Base-by-base conservation (phyloP, 2,113 vertebrate genomes). In the Ahaetulla prasina region DNA sequence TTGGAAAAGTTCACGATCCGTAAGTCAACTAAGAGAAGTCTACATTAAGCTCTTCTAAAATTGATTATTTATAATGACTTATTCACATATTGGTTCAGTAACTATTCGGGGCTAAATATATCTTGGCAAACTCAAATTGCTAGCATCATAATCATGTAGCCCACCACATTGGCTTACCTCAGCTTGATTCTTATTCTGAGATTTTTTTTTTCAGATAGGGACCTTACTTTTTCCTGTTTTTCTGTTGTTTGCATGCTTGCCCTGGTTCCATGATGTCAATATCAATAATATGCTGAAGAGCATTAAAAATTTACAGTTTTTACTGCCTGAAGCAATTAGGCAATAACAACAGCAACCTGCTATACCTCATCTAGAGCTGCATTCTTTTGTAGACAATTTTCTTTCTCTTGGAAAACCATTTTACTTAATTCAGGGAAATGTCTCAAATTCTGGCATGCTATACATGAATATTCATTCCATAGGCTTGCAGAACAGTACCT, bases 1-100 rank as follows among this genome's bases (percentile, higher is more conserved):
- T 97, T 94, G 98, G 98, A 94, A 97, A 95, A 97, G 95, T 91
- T 55, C 93, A 95, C 68, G 96, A 97, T 95, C 96, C 94, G 97
- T 99, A 97, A 96, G 98, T 98, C 93, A 93, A 89, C 85, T 85
- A 92, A 93, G 60, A 89, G 45, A 89, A 91, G 30, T 23, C 18
- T 27, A 49, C 6, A 49, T 68, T n/a, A 68, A 47, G 43, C 85
- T 20, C 2, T 12, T 18, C 43, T n/a, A 85, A 2, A 84, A 35
- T 7, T 74, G 39, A 39, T 12, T 35, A 3, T 55, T 27, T 74
- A 12, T 50, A n/a, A 50, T 12, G 30, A 30, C 20, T 53, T 49
- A 22, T 49, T 92, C 39, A 50, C 54, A 80, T 43, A 43, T 80
- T 22, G 18, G 35, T 45, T 47, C 52, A 54, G 14, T 89, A 30